Conservation (phyloP, 35 echinoderm and acorn worm species). For the Heliocidaris erythrogramma region DNA sequence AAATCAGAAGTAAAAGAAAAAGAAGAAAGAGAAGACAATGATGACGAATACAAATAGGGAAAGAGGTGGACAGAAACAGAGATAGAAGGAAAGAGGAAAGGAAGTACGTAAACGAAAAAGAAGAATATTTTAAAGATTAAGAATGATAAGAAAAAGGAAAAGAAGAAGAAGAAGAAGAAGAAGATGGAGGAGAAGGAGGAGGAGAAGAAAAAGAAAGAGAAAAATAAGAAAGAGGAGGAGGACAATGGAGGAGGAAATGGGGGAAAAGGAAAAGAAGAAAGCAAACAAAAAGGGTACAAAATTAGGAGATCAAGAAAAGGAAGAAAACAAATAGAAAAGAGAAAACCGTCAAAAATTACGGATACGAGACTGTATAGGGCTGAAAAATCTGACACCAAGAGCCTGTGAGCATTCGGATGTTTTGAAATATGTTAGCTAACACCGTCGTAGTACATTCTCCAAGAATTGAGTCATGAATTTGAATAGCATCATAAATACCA, state of each 20-base stretch:
- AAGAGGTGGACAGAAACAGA: no score
- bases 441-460: neutral
- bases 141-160: no score
- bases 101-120: no score
- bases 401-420: neutral
- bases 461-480: conserved; percentile 18
- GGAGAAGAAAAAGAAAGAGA: neutral
- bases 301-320: no score
- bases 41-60: no score
- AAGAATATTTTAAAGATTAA: no score
- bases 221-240: neutral
- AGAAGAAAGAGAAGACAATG: no score
- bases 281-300: no score
- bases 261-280: no score
- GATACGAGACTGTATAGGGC: neutral
- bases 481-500: neutral
- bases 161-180: no score
- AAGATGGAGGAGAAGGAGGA: neutral
- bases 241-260: neutral
- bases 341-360: neutral
- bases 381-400: neutral
- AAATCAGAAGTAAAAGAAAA: no score
- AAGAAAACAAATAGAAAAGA: neutral
- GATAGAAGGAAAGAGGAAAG: no score
- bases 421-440: neutral